phyloP scores from a whole-genome alignment of 2,888 invertebrate genomes.

The Phaonia tiefii region DNA sequence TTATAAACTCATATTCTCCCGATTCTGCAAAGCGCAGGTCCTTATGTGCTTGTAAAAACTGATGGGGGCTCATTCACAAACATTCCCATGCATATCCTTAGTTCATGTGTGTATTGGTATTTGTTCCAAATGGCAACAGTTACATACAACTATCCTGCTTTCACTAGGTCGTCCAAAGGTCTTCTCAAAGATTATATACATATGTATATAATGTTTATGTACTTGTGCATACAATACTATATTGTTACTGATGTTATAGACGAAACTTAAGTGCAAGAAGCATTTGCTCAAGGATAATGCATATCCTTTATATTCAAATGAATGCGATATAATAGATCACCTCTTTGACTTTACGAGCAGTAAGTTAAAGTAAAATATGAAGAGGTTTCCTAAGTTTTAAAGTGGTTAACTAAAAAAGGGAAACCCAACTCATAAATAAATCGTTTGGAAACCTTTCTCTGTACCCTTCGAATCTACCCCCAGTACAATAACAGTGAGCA shows the following conservation, averaged over 20 bases:
- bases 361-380: no score
- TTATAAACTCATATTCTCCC: background rate
- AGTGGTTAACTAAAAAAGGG: no score
- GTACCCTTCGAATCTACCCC: constrained; percentile 7
- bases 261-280: no score
- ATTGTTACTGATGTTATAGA: constrained; percentile 29
- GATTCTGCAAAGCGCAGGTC: constrained; percentile 47
- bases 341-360: no score
- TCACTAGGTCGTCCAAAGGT: constrained; percentile 59
- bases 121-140: constrained; percentile 46
- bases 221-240: constrained; percentile 46
- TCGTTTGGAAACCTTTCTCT: background rate
- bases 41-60: background rate
- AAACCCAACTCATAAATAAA: no score
- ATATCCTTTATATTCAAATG: no score
- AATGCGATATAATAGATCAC: no score
- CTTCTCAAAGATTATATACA: constrained; percentile 35
- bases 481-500: constrained; percentile 32
- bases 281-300: no score
- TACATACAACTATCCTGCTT: constrained; percentile 62
- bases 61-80: background rate
- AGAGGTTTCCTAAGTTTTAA: no score
- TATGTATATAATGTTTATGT: constrained; percentile 40
- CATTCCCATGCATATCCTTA: constrained; percentile 43
- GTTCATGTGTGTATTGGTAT: background rate